Percentiles rank a stretch among this genome's conserved stretches.
Conservation (phyloP, 2,797 vertebrate species). For the Enoplosus armatus region DNA sequence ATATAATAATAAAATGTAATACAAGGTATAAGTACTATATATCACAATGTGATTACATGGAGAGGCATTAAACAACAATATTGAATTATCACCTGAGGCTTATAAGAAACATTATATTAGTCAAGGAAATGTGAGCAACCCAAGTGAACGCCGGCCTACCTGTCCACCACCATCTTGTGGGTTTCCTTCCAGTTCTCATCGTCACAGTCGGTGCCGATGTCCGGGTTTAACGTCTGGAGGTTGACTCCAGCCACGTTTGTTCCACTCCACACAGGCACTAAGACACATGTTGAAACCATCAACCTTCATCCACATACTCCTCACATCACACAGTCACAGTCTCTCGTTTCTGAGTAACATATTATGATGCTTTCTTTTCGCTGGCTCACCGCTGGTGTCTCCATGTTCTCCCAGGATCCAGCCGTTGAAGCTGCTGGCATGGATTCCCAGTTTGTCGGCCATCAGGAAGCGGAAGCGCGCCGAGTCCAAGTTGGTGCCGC, state of each 20-base stretch:
- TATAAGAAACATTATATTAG: too few relatives aligned
- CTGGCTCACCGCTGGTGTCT: slow-evolving; percentile 91
- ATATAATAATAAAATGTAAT: too few relatives aligned
- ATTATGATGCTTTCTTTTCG: not conserved
- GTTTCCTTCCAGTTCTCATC: slow-evolving; percentile 93
- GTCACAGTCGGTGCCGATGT: slow-evolving; percentile 90
- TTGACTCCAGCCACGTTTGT: slow-evolving; percentile 94
- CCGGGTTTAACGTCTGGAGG: slow-evolving; percentile 93
- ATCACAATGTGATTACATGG: not conserved
- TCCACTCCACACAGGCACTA: slow-evolving; percentile 97
- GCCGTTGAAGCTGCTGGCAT: slow-evolving; percentile 93
- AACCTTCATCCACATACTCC: not conserved
- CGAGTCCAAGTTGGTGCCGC: slow-evolving; percentile 96
- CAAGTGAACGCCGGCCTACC: slow-evolving; percentile 77
- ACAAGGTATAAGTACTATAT: not conserved
- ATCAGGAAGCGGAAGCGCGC: slow-evolving; percentile 96
- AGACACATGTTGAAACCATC: slow-evolving; percentile 13
- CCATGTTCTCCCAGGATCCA: slow-evolving; percentile 97
- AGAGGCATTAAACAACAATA: not conserved
- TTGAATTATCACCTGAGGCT: not conserved
- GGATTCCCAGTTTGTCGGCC: slow-evolving; percentile 93
- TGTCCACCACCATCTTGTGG: slow-evolving; percentile 95
- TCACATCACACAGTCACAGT: slow-evolving; percentile 2
- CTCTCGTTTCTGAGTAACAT: not conserved
- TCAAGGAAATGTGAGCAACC: not conserved